These are phyloP conservation scores for Drosophila kanapiae DNA, from an alignment of 1,140 invertebrate species.

Conservation along the genomic window DNA sequence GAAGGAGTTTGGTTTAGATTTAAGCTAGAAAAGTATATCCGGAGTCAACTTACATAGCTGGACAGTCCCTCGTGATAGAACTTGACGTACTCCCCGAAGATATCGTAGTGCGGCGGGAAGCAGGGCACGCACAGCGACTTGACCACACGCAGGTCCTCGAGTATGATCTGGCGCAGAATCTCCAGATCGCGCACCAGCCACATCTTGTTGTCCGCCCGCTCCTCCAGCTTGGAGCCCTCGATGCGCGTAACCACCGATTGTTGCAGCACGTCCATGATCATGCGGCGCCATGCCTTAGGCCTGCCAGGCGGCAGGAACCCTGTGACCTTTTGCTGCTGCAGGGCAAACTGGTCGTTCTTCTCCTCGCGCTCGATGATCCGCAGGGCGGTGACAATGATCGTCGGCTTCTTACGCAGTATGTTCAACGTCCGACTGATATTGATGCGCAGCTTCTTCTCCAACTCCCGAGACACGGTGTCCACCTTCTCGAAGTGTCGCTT, in stretches of 20 bases:
- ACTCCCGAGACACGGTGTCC: constrained; percentile 94
- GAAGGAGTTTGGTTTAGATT: neutral
- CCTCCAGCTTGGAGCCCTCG: constrained; percentile 96
- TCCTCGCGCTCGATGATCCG: constrained; percentile 99
- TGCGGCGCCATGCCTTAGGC: constrained; percentile 96
- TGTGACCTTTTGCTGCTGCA: constrained; percentile 91
- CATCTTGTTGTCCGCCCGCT: constrained; percentile 95
- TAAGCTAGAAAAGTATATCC: no score
- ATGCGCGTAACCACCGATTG: constrained; percentile 93
- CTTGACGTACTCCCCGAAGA: constrained; percentile 94
- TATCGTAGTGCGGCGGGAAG: constrained; percentile 98
- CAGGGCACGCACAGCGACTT: constrained; percentile 97
- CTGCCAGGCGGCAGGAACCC: constrained; percentile 97
- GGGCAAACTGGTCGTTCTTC: constrained; percentile 93
- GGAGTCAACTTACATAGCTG: constrained; percentile 89
- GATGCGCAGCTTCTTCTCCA: constrained; percentile 96
- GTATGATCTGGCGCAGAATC: constrained; percentile 93
- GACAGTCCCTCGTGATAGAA: constrained; percentile 97
- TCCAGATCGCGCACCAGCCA: constrained; percentile 95
- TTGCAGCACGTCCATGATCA: constrained; percentile 94
- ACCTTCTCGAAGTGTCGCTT: constrained; percentile 99
- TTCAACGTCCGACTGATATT: constrained; percentile 96
- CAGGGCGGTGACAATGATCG: constrained; percentile 97
- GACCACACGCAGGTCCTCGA: constrained; percentile 96
- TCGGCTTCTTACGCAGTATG: constrained; percentile 97